Evolutionary conservation across 2,113 vertebrate species (phyloP), one percentile per base, ranked within the genome.

Genomic region (Scomber japonicus): DNA sequence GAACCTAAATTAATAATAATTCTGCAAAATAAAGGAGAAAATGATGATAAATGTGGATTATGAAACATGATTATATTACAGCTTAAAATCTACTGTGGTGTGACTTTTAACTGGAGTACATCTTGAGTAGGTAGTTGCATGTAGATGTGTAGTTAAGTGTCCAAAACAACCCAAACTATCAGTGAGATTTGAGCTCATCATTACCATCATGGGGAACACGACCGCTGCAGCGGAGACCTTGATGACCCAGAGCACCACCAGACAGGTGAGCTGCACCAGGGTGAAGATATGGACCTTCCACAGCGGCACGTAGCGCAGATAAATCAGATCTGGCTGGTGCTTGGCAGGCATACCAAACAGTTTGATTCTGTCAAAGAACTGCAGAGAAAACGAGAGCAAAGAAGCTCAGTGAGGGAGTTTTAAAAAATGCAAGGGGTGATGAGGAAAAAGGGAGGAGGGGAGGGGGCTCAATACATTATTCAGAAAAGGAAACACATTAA

Each of bases 141-240:
- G 10, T 5, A 17, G 9, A 3, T 59, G 12, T 35, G 21, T 51
- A 16, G 19, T n/a, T n/a, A 30, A 65, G 3, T 48, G 17, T 59
- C 31, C 31, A 6, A 35, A 27, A 40, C 8, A 40, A 40, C 35
- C 35, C 35, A 40, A 40, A 40, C n/a, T 44, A 44, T 51, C 53
- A 10, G n/a, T 49, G 31, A 60, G 7, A 9, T 60, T 40, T 35
- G 21, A n/a, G 8, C 4, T 44, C 21, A 46, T n/a, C 44, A 46
- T 94, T 94, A 98, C 97, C 97, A 99, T 98, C 97, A 99, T 99
- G 67, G 97, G 97, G 70, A 99, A 99, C 66, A 98, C 96, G 14
- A 98, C 97, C 21, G 97, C 97, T 46, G 97, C 97, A 54, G 96
- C 89, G 35, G 97, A 97, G 21, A 91, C 96, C 93, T 99, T 99